Evolutionary conservation across 2,113 vertebrate genomes (phyloP).

Genomic region (Typhlomys cinereus): DNA sequence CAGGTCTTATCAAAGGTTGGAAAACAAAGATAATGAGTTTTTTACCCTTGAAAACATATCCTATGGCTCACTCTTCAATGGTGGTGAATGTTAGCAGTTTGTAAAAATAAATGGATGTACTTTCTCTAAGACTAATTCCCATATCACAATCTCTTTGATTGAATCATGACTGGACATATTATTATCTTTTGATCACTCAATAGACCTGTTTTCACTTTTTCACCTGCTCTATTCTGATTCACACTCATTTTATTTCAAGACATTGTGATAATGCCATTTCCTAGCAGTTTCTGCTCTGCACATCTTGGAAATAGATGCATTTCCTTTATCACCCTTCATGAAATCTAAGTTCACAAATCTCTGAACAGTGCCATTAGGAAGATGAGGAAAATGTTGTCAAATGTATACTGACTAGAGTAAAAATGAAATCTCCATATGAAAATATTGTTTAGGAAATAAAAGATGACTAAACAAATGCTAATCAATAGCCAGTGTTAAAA

Average conservation of each 20-base stretch:
- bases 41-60: not conserved
- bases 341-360: not conserved
- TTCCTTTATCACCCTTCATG: not conserved
- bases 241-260: not conserved
- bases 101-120: not conserved
- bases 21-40: not conserved
- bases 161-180: conserved; percentile 9
- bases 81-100: not conserved
- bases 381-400: not conserved
- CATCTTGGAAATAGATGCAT: not conserved
- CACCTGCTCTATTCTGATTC: not conserved
- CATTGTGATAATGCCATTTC: not conserved
- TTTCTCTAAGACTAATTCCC: conserved; percentile 44
- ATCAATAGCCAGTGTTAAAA: conserved; percentile 20
- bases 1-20: not conserved
- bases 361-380: not conserved
- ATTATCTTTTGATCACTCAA: conserved; percentile 39
- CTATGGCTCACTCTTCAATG: not conserved
- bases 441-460: not conserved
- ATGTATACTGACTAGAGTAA: not conserved
- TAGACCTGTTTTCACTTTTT: not conserved
- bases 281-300: not conserved
- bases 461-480: not conserved
- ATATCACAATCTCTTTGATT: not conserved
- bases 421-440: conserved; percentile 10